Evolutionary conservation across 2,113 vertebrate species (phyloP).

Genomic region (Apteryx mantelli): DNA sequence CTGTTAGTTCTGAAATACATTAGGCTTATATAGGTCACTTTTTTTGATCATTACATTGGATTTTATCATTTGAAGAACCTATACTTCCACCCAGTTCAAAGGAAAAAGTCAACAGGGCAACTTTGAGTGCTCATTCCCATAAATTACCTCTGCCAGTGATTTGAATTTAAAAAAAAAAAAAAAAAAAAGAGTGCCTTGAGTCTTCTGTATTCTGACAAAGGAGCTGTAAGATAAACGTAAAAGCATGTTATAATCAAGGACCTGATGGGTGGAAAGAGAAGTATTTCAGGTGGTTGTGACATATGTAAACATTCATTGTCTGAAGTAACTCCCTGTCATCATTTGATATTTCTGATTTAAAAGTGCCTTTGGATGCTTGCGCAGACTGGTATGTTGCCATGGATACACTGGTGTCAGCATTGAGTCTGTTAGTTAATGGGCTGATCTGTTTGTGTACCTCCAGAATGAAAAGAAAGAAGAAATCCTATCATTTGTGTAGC

Average conservation of each 20-base stretch:
- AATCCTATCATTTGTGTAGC: neutral
- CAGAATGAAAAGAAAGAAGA: neutral
- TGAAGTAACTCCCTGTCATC: constrained; percentile 52
- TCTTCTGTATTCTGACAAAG: neutral
- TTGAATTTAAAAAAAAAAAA: neutral
- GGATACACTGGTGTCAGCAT: constrained; percentile 57
- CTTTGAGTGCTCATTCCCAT: neutral
- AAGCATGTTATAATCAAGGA: neutral
- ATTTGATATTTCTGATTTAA: constrained; percentile 58
- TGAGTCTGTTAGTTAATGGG: constrained; percentile 32
- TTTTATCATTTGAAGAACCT: neutral
- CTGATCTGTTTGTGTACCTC: constrained; percentile 62
- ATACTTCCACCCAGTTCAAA: neutral
- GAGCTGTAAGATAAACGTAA: neutral
- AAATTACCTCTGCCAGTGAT: neutral
- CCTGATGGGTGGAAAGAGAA: neutral
- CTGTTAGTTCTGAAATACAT: neutral
- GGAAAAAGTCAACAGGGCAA: neutral
- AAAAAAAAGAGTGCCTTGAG: neutral
- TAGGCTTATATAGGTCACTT: rapidly evolving
- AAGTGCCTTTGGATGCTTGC: constrained; percentile 52
- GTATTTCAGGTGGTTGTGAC: neutral
- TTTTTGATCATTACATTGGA: neutral
- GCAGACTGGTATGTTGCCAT: constrained; percentile 61
- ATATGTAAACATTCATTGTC: constrained; percentile 45